phyloP scores from a whole-genome alignment of 2,797 vertebrate species.

The Clarias pachynema region DNA sequence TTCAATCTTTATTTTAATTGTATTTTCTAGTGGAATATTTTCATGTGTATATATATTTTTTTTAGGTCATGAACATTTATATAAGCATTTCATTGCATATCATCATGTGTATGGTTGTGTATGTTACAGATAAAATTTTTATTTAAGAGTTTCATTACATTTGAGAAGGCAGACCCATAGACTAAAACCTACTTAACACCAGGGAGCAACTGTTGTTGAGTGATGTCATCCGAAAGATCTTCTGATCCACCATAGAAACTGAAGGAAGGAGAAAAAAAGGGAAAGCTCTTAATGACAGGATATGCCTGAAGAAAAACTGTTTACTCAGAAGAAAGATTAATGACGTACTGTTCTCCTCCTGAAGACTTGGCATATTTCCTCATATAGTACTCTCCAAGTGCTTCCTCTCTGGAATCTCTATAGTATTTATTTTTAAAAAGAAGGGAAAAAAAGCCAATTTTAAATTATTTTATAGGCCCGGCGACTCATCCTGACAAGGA shows the following conservation, averaged over 20 bases:
- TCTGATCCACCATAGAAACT: slow-evolving; percentile 88
- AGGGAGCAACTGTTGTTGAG: slow-evolving; percentile 92
- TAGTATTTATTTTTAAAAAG: slow-evolving; percentile 13
- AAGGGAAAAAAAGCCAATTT: not conserved
- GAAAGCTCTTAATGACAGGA: not conserved
- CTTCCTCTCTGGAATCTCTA: slow-evolving; percentile 93
- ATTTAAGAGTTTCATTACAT: not conserved
- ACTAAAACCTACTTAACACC: slow-evolving; percentile 88
- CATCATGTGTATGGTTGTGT: too few species aligned
- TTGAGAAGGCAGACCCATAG: not conserved
- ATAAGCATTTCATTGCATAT: too few species aligned
- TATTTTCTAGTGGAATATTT: too few species aligned
- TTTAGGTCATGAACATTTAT: too few species aligned
- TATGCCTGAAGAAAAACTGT: not conserved
- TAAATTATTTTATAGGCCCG: not conserved
- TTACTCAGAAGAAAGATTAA: not conserved
- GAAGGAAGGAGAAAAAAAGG: not conserved
- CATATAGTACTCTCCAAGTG: slow-evolving; percentile 95
- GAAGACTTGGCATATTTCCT: slow-evolving; percentile 94
- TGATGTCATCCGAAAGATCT: slow-evolving; percentile 96
- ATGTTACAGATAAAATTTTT: too few species aligned
- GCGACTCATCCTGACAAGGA: not conserved
- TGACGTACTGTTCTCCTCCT: slow-evolving; percentile 88
- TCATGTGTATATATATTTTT: too few species aligned
- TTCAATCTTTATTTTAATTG: too few species aligned